phyloP scores from a whole-genome alignment of 2,888 invertebrate genomes.

The Eilema depressum region DNA sequence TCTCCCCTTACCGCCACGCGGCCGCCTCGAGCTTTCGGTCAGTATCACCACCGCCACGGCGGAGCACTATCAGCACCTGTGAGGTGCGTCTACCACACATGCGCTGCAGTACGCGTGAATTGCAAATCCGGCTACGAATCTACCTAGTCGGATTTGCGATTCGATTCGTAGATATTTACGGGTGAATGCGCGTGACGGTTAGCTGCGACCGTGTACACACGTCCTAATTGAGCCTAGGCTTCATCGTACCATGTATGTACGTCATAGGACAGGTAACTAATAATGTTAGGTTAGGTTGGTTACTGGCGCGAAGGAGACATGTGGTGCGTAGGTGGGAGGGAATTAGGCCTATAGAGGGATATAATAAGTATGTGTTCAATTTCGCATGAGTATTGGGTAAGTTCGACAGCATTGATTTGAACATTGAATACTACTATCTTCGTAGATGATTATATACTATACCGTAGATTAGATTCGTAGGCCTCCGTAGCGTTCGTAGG shows the following conservation, averaged over 20 bases:
- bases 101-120: constrained; percentile 12
- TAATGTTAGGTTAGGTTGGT: constrained; percentile 46
- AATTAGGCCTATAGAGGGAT: neutral
- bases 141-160: constrained; percentile 37
- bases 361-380: neutral
- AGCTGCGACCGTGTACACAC: constrained; percentile 37
- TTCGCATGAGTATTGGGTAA: neutral
- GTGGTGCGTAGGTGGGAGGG: neutral
- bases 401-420: neutral
- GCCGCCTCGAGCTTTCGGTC: constrained; percentile 69
- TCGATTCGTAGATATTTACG: constrained; percentile 49
- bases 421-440: neutral
- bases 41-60: constrained; percentile 47
- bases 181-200: constrained; percentile 47
- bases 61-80: constrained; percentile 6
- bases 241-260: constrained; percentile 20
- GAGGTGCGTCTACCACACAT: neutral
- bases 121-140: constrained; percentile 4
- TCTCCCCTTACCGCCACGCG: constrained; percentile 47
- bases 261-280: constrained; percentile 25
- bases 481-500: constrained; percentile 42
- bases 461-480: constrained; percentile 28
- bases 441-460: neutral
- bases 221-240: constrained; percentile 35
- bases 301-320: constrained; percentile 42